Conservation (phyloP, 2,113 vertebrate genomes). For the Psophia crepitans region DNA sequence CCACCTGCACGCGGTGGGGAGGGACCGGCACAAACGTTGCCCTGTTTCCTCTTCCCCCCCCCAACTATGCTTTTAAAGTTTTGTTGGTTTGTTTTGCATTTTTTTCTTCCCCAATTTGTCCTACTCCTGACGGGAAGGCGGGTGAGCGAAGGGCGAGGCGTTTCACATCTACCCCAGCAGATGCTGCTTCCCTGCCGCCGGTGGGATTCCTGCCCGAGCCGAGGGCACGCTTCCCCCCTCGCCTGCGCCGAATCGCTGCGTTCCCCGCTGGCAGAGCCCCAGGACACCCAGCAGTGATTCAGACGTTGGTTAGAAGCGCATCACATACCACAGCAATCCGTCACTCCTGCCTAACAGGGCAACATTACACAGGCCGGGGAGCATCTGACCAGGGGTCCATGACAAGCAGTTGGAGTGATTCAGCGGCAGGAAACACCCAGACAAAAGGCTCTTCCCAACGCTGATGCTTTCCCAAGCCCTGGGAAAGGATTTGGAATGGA, state of each 20-base stretch:
- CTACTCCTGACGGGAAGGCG: not conserved
- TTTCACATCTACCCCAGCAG: not conserved
- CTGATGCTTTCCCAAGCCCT: too few species aligned
- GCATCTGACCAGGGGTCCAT: accelerated
- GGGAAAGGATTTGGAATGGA: accelerated
- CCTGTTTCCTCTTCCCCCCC: not conserved
- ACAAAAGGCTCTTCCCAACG: not conserved
- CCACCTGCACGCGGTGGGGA: accelerated
- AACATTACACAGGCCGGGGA: not conserved
- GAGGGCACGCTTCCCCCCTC: not conserved
- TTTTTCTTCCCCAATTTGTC: not conserved
- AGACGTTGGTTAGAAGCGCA: not conserved
- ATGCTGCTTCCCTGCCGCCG: accelerated
- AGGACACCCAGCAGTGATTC: not conserved
- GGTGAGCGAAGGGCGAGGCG: not conserved
- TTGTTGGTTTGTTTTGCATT: too few species aligned
- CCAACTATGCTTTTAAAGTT: not conserved
- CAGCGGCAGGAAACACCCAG: not conserved
- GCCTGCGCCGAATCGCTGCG: not conserved
- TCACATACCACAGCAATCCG: not conserved
- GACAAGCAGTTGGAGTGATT: not conserved
- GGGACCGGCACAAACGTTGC: not conserved
- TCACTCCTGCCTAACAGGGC: not conserved
- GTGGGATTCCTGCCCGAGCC: accelerated
- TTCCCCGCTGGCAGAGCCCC: not conserved